Base-by-base conservation (phyloP, 2,888 invertebrate species). In the Lasioglossum malachurum region DNA sequence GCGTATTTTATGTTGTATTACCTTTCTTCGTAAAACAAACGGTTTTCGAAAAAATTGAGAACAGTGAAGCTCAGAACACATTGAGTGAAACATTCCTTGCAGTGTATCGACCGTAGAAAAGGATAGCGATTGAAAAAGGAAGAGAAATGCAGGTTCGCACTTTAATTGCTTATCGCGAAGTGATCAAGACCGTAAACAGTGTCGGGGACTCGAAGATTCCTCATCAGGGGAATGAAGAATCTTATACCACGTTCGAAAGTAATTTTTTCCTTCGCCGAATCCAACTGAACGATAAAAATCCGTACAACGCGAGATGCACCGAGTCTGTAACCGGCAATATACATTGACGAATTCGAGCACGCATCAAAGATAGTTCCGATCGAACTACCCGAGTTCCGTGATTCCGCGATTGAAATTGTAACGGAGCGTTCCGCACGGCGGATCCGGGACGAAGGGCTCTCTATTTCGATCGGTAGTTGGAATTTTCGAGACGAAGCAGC, bases 371-470 rank as follows among this genome's bases (percentile, higher is more conserved):
- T 19, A 35, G 12, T 12, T 38, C 1, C 38, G 38, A 23, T 69
- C 69, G 12, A 35, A 41, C 19, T 69, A 69, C 41, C 23, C 23
- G 2, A 35, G 19, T 35, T 38, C 38, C 8, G 38, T 38, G 23
- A 23, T 16, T 23, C n/a, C 12, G 19, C n/a, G 38, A 38, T 41
- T 46, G 72, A 72, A 46, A 72, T 46, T 35, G 67, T 49, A 27
- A 27, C 69, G 35, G 77, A 46, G 19, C 49, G 49, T 69, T 76
- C 67, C 46, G 46, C 46, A 49, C 77, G 69, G 8, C n/a, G n/a
- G n/a, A 53, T 49, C 10, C 44, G 31, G 10, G 38, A 69, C 77
- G 38, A 49, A 38, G 27, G 10, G n/a, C 49, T 38, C 49, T 49
- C 77, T 46, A 67, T 69, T 53, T 38, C 67, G n/a, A 44, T 64